Percentiles rank a stretch among this genome's conserved stretches.
phyloP scores from a whole-genome alignment of 2,888 invertebrate genomes.

The Nyleta sp. region DNA sequence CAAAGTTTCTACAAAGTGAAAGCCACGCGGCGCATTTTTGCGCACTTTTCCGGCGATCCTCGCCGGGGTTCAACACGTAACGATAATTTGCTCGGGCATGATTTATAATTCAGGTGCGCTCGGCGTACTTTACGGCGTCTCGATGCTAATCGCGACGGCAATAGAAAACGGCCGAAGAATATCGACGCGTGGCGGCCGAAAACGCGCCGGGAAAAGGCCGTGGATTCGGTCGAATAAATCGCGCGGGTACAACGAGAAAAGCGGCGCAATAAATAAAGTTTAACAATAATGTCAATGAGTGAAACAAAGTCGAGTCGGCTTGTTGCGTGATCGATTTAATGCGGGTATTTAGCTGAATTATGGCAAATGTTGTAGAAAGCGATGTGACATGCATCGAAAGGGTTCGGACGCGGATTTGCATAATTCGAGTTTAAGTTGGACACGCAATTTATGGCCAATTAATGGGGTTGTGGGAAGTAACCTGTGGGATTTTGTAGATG shows the following conservation, averaged over 20 bases:
- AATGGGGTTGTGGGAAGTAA: too few species aligned
- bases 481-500: too few species aligned
- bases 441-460: constrained; percentile 13
- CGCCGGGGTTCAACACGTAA: constrained; percentile 34
- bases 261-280: constrained; percentile 23
- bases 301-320: constrained; percentile 31
- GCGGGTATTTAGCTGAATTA: constrained; percentile 41
- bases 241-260: constrained; percentile 22
- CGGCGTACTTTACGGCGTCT: constrained; percentile 27
- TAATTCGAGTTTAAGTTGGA: constrained; percentile 19
- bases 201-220: constrained; percentile 1
- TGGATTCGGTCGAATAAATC: constrained; percentile 49
- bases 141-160: constrained; percentile 38
- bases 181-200: constrained; percentile 31
- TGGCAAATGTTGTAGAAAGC: constrained; percentile 31
- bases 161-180: constrained; percentile 38
- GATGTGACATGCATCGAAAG: constrained; percentile 20
- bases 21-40: constrained; percentile 39
- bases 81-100: constrained; percentile 49
- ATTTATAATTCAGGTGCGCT: constrained; percentile 50
- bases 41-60: constrained; percentile 39
- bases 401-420: constrained; percentile 24
- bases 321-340: constrained; percentile 27
- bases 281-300: constrained; percentile 42
- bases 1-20: constrained; percentile 59